These are phyloP conservation scores for Boulengeromyrus knoepffleri DNA, from an alignment of 2,113 vertebrate genomes.

Conservation along the genomic window DNA sequence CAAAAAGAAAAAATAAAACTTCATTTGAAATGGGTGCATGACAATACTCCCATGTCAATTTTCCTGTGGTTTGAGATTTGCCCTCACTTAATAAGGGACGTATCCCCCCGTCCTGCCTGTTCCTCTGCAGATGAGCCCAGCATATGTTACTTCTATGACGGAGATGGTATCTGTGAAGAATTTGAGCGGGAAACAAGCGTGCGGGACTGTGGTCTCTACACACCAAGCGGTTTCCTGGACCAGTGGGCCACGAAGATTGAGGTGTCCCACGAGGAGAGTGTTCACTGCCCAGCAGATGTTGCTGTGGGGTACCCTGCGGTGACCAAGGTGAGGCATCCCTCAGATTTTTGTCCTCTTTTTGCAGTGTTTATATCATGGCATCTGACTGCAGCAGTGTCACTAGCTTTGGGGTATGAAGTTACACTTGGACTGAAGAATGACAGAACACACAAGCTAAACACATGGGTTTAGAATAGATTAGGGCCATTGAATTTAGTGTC, in stretches of 20 bases:
- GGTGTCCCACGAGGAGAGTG: conserved; percentile 81
- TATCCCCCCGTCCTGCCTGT: not conserved
- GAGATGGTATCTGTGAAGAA: conserved; percentile 92
- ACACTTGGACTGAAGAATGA: not conserved
- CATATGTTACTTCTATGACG: conserved; percentile 92
- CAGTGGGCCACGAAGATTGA: conserved; percentile 88
- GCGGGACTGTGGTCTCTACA: conserved; percentile 91
- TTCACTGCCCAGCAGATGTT: conserved; percentile 85
- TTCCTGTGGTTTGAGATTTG: not conserved
- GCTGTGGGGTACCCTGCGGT: conserved; percentile 86
- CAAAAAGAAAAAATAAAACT: not conserved
- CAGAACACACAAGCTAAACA: not conserved
- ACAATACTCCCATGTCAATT: not conserved
- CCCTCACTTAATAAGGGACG: not conserved
- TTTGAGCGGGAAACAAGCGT: conserved; percentile 91
- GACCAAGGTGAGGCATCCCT: conserved; percentile 72
- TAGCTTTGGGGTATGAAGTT: not conserved
- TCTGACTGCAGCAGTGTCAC: not conserved
- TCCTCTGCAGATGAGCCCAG: conserved; percentile 79
- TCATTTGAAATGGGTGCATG: not conserved
- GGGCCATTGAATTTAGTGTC: not conserved
- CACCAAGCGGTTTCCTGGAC: conserved; percentile 86
- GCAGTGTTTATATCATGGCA: not conserved
- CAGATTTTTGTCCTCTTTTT: not conserved
- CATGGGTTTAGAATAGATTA: not conserved